These are phyloP conservation scores for Apogon hyalosoma DNA, from an alignment of 2,797 vertebrate species.

Conservation along the genomic window DNA sequence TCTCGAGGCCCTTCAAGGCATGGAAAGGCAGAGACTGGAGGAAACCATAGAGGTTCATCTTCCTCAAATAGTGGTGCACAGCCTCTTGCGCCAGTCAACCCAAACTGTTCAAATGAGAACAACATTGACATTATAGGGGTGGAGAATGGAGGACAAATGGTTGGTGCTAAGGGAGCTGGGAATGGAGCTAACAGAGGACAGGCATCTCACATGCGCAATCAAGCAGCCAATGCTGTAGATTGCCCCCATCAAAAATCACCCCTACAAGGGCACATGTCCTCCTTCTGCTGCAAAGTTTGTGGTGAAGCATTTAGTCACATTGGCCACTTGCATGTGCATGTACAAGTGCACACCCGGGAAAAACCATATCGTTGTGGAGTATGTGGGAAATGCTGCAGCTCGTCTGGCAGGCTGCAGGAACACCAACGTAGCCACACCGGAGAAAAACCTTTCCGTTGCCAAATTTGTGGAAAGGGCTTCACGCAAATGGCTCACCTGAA, in stretches of 20 bases:
- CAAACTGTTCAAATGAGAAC: conserved; percentile 83
- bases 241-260: conserved; percentile 80
- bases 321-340: conserved; percentile 81
- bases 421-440: conserved; percentile 83
- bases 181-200: conserved; percentile 70
- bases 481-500: conserved; percentile 83
- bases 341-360: conserved; percentile 82
- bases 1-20: conserved; percentile 68
- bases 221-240: conserved; percentile 66
- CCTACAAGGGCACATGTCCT: conserved; percentile 75
- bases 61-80: conserved; percentile 70
- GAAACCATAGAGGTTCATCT: conserved; percentile 67
- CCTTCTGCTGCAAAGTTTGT: conserved; percentile 82
- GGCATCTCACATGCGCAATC: conserved; percentile 74
- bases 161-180: conserved; percentile 68
- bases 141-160: conserved; percentile 79
- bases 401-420: conserved; percentile 80
- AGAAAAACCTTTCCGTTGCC: conserved; percentile 82
- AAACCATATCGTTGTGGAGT: conserved; percentile 83
- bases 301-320: conserved; percentile 81
- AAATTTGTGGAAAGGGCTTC: conserved; percentile 83
- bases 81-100: conserved; percentile 80
- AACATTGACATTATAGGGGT: conserved; percentile 82
- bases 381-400: conserved; percentile 83
- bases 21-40: conserved; percentile 76